These are phyloP conservation scores for Myiozetetes cayanensis DNA, from an alignment of 2,113 vertebrate species.

Conservation along the genomic window DNA sequence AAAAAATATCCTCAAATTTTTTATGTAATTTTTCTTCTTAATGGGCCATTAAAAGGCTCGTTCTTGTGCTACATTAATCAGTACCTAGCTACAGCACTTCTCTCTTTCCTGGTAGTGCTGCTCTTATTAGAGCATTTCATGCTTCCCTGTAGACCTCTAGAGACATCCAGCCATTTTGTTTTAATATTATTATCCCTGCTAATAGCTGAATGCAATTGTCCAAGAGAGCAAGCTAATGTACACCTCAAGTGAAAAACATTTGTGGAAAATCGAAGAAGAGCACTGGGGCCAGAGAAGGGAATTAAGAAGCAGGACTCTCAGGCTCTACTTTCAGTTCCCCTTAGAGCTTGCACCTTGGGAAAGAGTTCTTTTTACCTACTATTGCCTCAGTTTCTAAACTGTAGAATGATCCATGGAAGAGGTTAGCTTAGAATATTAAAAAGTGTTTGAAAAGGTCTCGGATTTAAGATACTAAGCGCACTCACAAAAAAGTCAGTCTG, in stretches of 20 bases:
- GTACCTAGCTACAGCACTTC: background rate
- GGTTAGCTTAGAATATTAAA: background rate
- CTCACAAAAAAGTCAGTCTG: background rate
- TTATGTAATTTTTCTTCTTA: background rate
- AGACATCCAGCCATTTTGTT: slow-evolving; percentile 1
- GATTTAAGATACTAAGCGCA: background rate
- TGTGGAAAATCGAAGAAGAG: background rate
- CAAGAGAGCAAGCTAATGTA: background rate
- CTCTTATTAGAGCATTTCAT: background rate
- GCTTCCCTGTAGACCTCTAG: background rate
- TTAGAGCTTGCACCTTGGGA: background rate
- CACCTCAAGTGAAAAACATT: background rate
- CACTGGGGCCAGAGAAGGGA: background rate
- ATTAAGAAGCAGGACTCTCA: background rate
- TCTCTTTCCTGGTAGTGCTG: background rate
- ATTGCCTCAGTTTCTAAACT: background rate
- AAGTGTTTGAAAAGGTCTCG: background rate
- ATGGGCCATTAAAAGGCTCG: background rate
- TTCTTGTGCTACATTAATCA: background rate
- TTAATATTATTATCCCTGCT: background rate
- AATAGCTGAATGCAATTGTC: background rate
- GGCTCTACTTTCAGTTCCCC: background rate
- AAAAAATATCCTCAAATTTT: background rate
- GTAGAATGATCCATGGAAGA: background rate
- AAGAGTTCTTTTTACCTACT: background rate